phyloP scores from a whole-genome alignment of 1,140 invertebrate genomes.

The Lerema accius region DNA sequence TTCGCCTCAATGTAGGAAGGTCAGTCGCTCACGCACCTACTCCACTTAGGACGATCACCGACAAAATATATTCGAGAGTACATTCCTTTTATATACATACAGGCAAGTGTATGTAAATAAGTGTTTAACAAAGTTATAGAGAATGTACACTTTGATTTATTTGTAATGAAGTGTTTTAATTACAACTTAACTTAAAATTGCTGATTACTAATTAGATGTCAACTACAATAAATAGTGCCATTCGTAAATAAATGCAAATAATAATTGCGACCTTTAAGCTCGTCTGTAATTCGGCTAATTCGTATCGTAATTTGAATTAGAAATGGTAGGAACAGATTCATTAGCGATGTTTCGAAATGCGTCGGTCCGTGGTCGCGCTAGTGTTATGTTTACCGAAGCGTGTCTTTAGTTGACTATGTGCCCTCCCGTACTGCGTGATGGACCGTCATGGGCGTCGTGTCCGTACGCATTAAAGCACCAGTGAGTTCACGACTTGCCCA shows the following conservation, averaged over 20 bases:
- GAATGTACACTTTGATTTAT: slow-evolving; percentile 1
- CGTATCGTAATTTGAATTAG: not conserved
- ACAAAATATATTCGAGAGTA: slow-evolving; percentile 41
- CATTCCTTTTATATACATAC: slow-evolving; percentile 21
- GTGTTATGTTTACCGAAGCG: too few species aligned
- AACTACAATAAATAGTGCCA: too few species aligned
- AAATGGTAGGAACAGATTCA: not conserved
- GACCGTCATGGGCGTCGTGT: slow-evolving; percentile 10
- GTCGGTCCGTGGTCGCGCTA: too few species aligned
- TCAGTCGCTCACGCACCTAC: slow-evolving; percentile 60
- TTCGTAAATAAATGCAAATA: too few species aligned
- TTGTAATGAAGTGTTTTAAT: too few species aligned
- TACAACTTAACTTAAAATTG: too few species aligned
- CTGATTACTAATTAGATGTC: too few species aligned
- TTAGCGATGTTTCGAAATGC: not conserved
- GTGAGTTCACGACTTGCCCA: slow-evolving; percentile 20
- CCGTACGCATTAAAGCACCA: slow-evolving; percentile 19
- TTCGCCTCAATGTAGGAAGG: slow-evolving; percentile 64
- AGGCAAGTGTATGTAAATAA: slow-evolving; percentile 3
- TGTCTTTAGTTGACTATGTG: too few species aligned
- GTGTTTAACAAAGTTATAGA: not conserved
- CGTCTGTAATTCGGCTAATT: not conserved
- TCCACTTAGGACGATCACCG: slow-evolving; percentile 45
- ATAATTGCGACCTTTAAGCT: not conserved
- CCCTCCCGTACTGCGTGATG: not conserved